Evolutionary conservation across 2,888 invertebrate genomes (phyloP), one percentile per base, ranked within the genome.

Genomic region (Cheilosia impressa): DNA sequence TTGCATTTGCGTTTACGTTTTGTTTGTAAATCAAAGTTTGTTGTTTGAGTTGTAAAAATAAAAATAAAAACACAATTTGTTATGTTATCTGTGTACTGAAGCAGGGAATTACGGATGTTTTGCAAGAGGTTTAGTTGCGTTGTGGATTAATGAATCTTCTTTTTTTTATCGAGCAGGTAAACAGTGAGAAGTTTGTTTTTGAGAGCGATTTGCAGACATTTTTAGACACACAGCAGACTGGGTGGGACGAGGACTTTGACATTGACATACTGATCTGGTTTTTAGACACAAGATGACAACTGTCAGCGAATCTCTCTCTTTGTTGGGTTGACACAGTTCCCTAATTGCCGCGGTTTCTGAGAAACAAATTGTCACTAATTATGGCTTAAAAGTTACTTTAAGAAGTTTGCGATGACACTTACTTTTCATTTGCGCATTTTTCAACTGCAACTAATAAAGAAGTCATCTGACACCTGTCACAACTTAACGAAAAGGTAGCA

Each of bases 1-100:
- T 58, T 43, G 63, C 15, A 63, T 76, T 81, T 50, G 55, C 27
- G 53, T 73, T 73, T 27, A 38, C 52, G 17, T 60, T 41, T 34
- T 71, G 62, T 76, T 80, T 80, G 65, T 58, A 84, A 84, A 84
- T 84, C 84, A 80, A 38, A 45, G 75, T 31, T 63, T 31, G 45
- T 38, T 75, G 73, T 62, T 72, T 65, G 62, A 68, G 79, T 65
- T 73, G 55, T 63, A 24, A 60, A 72, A 13, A 10, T 9, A 47
- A 50, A 17, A 19, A 19, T 50, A 9, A 50, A 69, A 63, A 50
- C 62, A 52, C 52, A 62, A 13, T 79, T 68, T 52, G 34, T 27
- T 34, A 43, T 52, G 57, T 76, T 81, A 76, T 76, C 76, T 76
- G 38, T 58, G 2, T 50, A 31, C 77, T 71, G 41, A 43, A 55